These are phyloP conservation scores for Leptinotarsa texana DNA, from an alignment of 1,140 invertebrate species.

Conservation along the genomic window DNA sequence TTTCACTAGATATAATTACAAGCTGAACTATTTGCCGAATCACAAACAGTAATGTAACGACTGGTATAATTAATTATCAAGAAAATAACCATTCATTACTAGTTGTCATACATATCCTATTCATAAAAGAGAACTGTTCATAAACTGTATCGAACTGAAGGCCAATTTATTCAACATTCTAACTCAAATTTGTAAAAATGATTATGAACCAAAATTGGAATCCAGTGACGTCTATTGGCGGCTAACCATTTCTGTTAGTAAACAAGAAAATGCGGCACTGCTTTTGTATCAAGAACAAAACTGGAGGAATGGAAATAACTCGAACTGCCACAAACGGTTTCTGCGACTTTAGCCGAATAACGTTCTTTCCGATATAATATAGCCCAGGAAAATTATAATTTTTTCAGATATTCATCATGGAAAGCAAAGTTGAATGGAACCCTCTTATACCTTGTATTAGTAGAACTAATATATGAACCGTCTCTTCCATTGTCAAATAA, in stretches of 20 bases:
- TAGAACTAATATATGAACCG: no score
- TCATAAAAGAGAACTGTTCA: not conserved
- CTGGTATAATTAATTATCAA: not conserved
- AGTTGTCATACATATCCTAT: not conserved
- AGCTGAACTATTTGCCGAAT: no score
- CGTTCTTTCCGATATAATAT: not conserved
- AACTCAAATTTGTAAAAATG: not conserved
- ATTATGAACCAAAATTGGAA: not conserved
- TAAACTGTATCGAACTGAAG: not conserved
- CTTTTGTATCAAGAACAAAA: not conserved
- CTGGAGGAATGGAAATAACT: conserved; percentile 6
- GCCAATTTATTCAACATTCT: not conserved
- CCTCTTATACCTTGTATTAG: no score
- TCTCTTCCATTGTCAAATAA: no score
- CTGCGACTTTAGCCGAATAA: conserved; percentile 5
- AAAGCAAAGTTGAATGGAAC: no score
- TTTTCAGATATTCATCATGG: no score
- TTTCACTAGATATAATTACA: no score
- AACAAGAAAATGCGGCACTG: not conserved
- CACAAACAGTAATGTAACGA: not conserved
- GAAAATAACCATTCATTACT: not conserved
- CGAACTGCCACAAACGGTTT: conserved; percentile 13
- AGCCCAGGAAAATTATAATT: no score
- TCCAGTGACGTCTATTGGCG: not conserved
- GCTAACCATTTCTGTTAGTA: not conserved